Conservation (phyloP, 2,113 vertebrate species). For the Apaloderma vittatum region DNA sequence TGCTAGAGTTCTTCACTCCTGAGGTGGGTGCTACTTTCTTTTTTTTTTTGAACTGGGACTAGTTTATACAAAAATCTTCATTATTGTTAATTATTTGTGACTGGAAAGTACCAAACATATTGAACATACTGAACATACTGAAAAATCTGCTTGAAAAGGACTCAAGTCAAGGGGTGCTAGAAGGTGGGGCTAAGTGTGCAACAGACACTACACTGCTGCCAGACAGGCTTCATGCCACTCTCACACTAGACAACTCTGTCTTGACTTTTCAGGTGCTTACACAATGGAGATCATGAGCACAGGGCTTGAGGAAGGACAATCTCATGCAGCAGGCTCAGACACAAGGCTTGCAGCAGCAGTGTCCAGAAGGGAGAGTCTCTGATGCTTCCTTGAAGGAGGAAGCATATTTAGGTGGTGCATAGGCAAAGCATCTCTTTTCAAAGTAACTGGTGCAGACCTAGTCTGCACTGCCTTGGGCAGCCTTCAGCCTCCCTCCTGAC, state of each 20-base stretch:
- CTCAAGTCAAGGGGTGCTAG: background rate
- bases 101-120: background rate
- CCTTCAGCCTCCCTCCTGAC: background rate
- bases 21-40: background rate
- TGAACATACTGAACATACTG: background rate
- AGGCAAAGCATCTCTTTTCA: background rate
- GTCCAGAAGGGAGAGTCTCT: background rate
- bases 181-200: accelerated
- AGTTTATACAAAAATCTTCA: background rate
- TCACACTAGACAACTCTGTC: background rate
- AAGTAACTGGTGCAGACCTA: background rate
- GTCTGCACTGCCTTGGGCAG: background rate
- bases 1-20: background rate
- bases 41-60: background rate
- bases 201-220: accelerated
- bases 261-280: background rate
- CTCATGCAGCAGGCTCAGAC: background rate
- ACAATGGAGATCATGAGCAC: accelerated
- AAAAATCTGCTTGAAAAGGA: background rate
- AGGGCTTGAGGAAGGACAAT: background rate
- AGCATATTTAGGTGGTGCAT: background rate
- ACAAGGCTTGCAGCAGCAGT: background rate
- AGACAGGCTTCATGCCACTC: accelerated
- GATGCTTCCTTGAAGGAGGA: background rate
- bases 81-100: background rate